Base-by-base conservation (phyloP, 1,140 invertebrate genomes). In the Pristionchus pacificus region DNA sequence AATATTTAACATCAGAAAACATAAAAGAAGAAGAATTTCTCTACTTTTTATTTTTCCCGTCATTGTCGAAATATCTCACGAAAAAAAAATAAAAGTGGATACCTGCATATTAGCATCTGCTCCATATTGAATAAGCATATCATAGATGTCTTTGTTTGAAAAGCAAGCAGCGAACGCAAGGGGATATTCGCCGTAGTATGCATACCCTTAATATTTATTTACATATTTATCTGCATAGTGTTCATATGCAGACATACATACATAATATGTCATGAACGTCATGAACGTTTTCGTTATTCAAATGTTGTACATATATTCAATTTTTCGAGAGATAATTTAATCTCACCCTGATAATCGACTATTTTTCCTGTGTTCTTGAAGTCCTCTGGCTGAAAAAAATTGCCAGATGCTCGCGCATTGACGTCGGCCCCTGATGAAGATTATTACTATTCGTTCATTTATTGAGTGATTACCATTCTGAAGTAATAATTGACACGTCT, bases 71-170 rank as follows among this genome's bases (percentile, higher is more conserved):
- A n/a, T n/a, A n/a, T n/a, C n/a, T n/a, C n/a, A n/a, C n/a, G n/a
- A n/a, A 85, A 33, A 82, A 84, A 71, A n/a, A n/a, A n/a, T n/a
- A n/a, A n/a, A n/a, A n/a, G n/a, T n/a, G n/a, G n/a, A n/a, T 81
- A 95, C 93, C 83, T 94, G 92, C 0, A 89, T 86, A 84, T 98
- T 93, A 0, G 94, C 95, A 87, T 97, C 90, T 0, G 94, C 93
- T 15, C 91, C 92, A 61, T 89, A 89, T 71, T 96, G 93, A 15
- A 97, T 87, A 0, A 98, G 87, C 60, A 95, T 88, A 86, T 98
- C 97, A 84, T 98, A 98, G n/a, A 96, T 93, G 61, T 92, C 92
- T 85, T 96, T 93, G 83, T 97, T 94, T 58, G 92, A 92, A 81
- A 93, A 92, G 86, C 93, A 97, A 14, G 94, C 94, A 0, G 95